Evolutionary conservation across 92 coral and sea anemone species (phyloP).

Genomic region (Epizoanthus rinbou): DNA sequence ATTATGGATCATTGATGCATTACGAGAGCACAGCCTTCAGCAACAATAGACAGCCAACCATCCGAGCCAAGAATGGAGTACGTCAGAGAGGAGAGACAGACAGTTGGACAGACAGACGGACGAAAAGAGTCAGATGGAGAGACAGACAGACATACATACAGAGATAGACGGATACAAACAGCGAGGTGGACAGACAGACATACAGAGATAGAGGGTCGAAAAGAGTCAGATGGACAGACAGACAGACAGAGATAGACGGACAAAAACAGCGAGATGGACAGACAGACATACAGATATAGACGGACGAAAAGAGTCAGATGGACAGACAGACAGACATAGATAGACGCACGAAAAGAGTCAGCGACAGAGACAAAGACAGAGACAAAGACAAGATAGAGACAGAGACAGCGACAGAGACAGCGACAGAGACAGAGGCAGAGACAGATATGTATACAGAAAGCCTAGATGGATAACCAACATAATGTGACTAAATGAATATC

Average conservation of each 20-base stretch:
- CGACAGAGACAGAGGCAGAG: no score
- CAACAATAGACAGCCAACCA: neutral
- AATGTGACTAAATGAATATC: no score
- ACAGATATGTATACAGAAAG: no score
- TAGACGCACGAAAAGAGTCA: no score
- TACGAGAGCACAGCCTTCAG: conserved; percentile 44
- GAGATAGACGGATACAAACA: neutral
- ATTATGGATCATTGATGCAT: conserved; percentile 49
- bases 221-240: neutral
- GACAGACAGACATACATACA: neutral
- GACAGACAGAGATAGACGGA: neutral
- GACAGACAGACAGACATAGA: no score
- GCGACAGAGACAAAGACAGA: no score
- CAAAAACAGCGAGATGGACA: neutral
- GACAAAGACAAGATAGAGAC: no score
- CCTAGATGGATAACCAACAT: no score
- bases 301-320: no score
- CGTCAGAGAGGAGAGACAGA: neutral
- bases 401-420: no score
- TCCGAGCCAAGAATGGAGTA: neutral
- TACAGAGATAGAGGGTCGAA: neutral
- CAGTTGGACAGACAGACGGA: neutral
- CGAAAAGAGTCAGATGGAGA: neutral
- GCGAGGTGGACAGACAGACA: neutral
- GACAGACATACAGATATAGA: neutral